phyloP scores from a whole-genome alignment of 2,888 invertebrate species.

The Cosmia trapezina region DNA sequence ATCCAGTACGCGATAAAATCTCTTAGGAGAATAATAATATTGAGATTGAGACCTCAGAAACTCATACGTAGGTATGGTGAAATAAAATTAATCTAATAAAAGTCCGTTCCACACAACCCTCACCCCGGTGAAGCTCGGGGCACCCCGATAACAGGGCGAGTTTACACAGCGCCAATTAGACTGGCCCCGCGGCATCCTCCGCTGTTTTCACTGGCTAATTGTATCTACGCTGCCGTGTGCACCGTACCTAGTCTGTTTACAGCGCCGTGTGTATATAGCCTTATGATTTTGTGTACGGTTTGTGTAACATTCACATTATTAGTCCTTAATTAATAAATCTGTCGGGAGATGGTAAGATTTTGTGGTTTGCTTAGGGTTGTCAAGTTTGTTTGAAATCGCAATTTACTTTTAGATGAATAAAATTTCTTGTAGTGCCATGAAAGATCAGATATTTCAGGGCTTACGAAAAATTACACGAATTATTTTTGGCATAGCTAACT shows the following conservation, averaged over 20 bases:
- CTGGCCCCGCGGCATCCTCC: slow-evolving; percentile 79
- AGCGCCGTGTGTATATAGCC: slow-evolving; percentile 56
- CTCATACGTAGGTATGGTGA: no score
- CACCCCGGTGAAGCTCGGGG: slow-evolving; percentile 73
- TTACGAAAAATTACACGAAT: not conserved
- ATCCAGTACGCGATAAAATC: no score
- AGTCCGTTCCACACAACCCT: slow-evolving; percentile 45
- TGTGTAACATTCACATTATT: slow-evolving; percentile 45
- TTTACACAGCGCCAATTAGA: slow-evolving; percentile 90
- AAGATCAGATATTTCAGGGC: not conserved
- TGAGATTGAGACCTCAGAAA: no score
- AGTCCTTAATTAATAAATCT: slow-evolving; percentile 57
- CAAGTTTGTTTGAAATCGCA: not conserved
- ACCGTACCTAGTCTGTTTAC: slow-evolving; percentile 62
- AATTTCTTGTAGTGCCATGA: not conserved
- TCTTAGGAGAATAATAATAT: no score
- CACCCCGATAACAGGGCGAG: slow-evolving; percentile 86
- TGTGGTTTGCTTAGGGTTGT: slow-evolving; percentile 13
- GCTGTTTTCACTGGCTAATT: slow-evolving; percentile 84
- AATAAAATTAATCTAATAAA: slow-evolving; percentile 13
- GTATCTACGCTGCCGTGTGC: slow-evolving; percentile 70
- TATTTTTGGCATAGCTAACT: not conserved
- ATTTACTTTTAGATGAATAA: not conserved
- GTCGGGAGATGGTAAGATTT: slow-evolving; percentile 41
- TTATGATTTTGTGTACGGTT: slow-evolving; percentile 52